Conservation (phyloP, 2,113 vertebrate genomes). For the Prolemur simus region DNA sequence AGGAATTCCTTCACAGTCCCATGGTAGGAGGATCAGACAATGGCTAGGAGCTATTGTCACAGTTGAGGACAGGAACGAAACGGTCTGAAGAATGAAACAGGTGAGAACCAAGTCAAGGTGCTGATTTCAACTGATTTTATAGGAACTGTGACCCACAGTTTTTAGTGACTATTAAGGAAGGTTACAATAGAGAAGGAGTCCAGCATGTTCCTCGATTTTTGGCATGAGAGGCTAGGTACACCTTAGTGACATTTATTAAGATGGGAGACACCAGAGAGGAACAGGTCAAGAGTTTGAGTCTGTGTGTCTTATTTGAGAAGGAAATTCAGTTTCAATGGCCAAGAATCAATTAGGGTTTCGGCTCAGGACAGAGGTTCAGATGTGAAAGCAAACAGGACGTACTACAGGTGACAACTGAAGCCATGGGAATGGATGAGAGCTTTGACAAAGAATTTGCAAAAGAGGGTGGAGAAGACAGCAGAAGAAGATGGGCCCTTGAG, state of each 20-base stretch:
- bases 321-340: neutral
- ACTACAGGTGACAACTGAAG: neutral
- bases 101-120: neutral
- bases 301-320: neutral
- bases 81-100: neutral
- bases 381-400: neutral
- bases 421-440: neutral
- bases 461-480: neutral
- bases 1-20: accelerated
- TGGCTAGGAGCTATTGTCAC: neutral
- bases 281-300: neutral
- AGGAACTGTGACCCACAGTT: neutral
- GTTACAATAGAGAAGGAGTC: neutral
- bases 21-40: neutral
- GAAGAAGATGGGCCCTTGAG: neutral
- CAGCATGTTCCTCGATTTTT: neutral
- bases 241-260: neutral
- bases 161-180: neutral
- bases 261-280: neutral
- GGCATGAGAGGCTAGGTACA: neutral
- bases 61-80: neutral
- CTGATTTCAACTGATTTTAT: neutral
- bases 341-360: neutral
- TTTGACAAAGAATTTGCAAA: neutral
- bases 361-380: neutral